Evolutionary conservation across 2,888 invertebrate species (phyloP).

Genomic region (Pterobdella sp.): DNA sequence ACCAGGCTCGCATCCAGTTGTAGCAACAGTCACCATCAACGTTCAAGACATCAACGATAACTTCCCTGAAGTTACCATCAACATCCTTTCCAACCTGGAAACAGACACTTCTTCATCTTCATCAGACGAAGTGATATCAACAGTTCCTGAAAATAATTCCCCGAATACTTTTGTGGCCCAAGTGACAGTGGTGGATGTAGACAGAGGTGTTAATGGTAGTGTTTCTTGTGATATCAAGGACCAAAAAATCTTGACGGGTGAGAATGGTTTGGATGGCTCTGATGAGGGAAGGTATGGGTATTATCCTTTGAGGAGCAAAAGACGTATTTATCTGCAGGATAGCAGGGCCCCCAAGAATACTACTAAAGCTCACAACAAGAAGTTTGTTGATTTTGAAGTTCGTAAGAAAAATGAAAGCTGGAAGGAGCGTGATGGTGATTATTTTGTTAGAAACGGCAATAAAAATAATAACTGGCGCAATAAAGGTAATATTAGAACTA

Average conservation of each 20-base stretch:
- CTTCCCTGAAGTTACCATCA: constrained; percentile 32
- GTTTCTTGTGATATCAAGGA: constrained; percentile 27
- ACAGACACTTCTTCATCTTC: not conserved
- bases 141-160: constrained; percentile 32
- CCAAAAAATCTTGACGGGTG: not conserved
- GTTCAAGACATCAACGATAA: constrained; percentile 37
- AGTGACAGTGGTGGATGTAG: constrained; percentile 30
- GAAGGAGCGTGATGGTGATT: not conserved
- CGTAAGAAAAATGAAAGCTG: not conserved
- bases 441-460: not conserved
- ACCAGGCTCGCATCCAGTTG: constrained; percentile 32
- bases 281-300: not conserved
- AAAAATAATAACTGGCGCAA: not conserved
- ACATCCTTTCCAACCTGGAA: constrained; percentile 26
- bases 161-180: constrained; percentile 33
- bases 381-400: not conserved
- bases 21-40: constrained; percentile 30
- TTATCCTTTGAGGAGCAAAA: not conserved
- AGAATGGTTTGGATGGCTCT: not conserved
- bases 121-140: constrained; percentile 21
- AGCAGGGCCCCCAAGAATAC: not conserved
- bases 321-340: not conserved
- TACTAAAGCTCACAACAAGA: not conserved
- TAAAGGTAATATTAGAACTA: constrained; percentile 3
- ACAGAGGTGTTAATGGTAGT: constrained; percentile 29